Evolutionary conservation across 2,888 invertebrate species (phyloP), one percentile per base, ranked within the genome.

Genomic region (Onchidella celtica): DNA sequence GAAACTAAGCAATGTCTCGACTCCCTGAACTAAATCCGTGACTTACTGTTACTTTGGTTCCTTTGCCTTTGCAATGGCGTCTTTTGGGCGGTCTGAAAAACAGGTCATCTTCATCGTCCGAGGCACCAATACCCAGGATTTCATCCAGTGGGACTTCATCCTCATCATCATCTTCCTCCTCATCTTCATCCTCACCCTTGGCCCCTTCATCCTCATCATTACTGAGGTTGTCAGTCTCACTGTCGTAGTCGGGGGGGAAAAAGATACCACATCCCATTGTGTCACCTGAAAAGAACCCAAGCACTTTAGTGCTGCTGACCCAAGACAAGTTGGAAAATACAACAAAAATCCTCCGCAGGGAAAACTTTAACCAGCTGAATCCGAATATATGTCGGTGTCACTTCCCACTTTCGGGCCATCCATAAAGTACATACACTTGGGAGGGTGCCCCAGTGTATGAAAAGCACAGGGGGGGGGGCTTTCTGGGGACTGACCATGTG

Each of bases 251-350:
- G 21, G 92, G 88, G 1, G 94, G 94, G 86, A 94, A 95, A 79
- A 94, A 91, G 73, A 95, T 94, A 40, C 95, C 95, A 92, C 94
- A 94, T 14, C 95, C 95, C 93, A 95, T 94, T n/a, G 94, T 92
- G 88, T 95, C 95, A 85, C 94, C 93, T 93, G 85, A 14, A 84
- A 11, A 47, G 6, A 47, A 47, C 9, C 47, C n/a, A n/a, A n/a
- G n/a, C n/a, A n/a, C n/a, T n/a, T n/a, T n/a, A n/a, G n/a, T n/a
- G n/a, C n/a, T n/a, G n/a, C n/a, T n/a, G n/a, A n/a, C n/a, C n/a
- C n/a, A n/a, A n/a, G n/a, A n/a, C n/a, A n/a, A n/a, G n/a, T n/a
- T n/a, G n/a, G n/a, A n/a, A n/a, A n/a, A n/a, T n/a, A n/a, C n/a
- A n/a, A n/a, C n/a, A n/a, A n/a, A n/a, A n/a, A n/a, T n/a, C n/a